Evolutionary conservation across 2,113 vertebrate genomes (phyloP), one percentile per base, ranked within the genome.

Genomic region (Amazona vittata): DNA sequence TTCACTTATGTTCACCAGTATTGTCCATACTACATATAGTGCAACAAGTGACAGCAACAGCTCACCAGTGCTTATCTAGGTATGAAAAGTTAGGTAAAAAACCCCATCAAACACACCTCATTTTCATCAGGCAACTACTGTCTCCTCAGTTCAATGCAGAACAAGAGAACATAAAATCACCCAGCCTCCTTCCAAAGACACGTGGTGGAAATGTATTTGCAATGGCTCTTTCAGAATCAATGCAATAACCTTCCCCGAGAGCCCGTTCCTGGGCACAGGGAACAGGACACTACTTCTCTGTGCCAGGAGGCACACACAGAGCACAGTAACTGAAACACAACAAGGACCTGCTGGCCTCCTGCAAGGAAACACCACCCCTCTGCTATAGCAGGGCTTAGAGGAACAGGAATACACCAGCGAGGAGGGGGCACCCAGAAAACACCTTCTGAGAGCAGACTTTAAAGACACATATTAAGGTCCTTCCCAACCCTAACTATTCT

Each of bases 381-480:
- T 14, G 9, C 21, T 3, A 3, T 6, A 62, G 31, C 17, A 44
- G 12, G 18, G 15, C 24, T 21, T 33, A 39, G 19, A n/a, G 11
- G 20, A n/a, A 18, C 15, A 9, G 29, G 37, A 50, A n/a, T 4
- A 35, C 1, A 8, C 28, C 28, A 75, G 25, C 1, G 2, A 65
- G 18, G 24, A 22, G 35, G 37, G 39, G 6, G 7, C 28, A 29
- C 4, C 47, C 29, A 17, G 52, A 33, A 65, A 41, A 84, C 5
- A 0, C 11, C 55, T 75, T 49, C 6, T 1, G 7, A 33, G 7
- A 74, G 15, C 17, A n/a, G 43, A 53, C 1, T 15, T 33, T 49
- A 53, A 31, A 76, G 31, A 39, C 25, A 60, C 15, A 50, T 55
- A 37, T 37, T 37, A 37, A 37, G 37, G 37, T 37, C 37, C 37